These are phyloP conservation scores for Tragelaphus scriptus DNA, from an alignment of 2,113 vertebrate species.

Conservation along the genomic window DNA sequence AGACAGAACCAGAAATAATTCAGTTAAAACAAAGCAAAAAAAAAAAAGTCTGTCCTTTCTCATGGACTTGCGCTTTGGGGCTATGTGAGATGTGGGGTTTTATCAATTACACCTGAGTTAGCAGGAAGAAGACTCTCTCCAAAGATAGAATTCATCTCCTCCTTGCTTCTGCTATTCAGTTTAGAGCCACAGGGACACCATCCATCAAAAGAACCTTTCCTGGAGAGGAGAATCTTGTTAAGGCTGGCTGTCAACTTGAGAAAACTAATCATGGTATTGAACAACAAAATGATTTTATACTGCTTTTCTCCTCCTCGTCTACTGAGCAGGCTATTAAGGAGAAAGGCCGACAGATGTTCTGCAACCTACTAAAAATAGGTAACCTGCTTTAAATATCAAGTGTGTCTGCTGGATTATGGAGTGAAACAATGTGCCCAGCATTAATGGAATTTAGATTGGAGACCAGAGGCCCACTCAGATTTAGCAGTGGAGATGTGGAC, in stretches of 20 bases:
- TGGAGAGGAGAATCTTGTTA: constrained; percentile 67
- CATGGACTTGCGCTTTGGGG: constrained; percentile 28
- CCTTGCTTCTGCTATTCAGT: constrained; percentile 20
- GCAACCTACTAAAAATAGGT: constrained; percentile 47
- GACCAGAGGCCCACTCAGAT: background rate
- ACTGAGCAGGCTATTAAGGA: constrained; percentile 48
- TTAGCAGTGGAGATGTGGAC: background rate
- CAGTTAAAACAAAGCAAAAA: background rate
- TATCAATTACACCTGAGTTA: constrained; percentile 17
- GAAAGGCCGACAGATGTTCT: constrained; percentile 50
- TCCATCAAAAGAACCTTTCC: constrained; percentile 62
- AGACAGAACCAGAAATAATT: background rate
- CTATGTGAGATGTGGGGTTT: background rate
- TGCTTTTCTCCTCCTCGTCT: constrained; percentile 37
- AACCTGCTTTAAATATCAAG: constrained; percentile 57
- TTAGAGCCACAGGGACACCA: constrained; percentile 68
- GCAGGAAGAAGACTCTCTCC: background rate
- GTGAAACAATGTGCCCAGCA: background rate
- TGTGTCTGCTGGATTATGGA: background rate
- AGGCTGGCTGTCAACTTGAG: constrained; percentile 65
- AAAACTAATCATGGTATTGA: constrained; percentile 65
- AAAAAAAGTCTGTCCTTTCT: background rate
- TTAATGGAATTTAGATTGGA: background rate
- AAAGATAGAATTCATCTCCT: background rate
- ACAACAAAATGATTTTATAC: constrained; percentile 60